Base-by-base conservation (phyloP, 1,140 invertebrate species). In the Diprion similis region DNA sequence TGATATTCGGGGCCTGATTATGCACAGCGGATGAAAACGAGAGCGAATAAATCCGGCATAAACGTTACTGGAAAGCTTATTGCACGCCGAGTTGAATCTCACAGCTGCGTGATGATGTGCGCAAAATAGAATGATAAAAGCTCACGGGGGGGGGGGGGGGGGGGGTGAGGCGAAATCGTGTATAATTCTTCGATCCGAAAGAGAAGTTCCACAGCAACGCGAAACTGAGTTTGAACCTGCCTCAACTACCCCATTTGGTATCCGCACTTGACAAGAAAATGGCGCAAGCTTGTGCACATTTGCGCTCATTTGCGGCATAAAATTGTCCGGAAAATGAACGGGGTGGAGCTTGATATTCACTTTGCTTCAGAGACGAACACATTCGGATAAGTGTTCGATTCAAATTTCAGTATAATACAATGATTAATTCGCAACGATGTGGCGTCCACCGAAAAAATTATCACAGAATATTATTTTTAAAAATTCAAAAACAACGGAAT, bases 41-140 rank as follows among this genome's bases (percentile, higher is more conserved):
- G 80, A 80, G 78, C 79, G 77, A 81, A 81, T 83, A 79, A 81
- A 81, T 75, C 78, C 72, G 72, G 76, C 76, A 71, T 78, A 83
- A 81, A 76, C 79, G 1, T 37, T 37, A 37, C 6, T 37, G 1
- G 24, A 37, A 37, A 37, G 24, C 6, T 37, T 37, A 37, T 37
- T 6, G 24, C 24, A 59, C 51, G 51, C n/a, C 9, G 51, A 17
- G 11, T 17, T 59, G 51, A 59, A 17, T 8, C n/a, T 59, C n/a
- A 59, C 51, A 59, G 24, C 1, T 37, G 2, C 6, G 24, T 6
- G n/a, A 17, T 13, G 11, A 59, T 59, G 51, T 17, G n/a, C n/a
- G 51, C 9, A 59, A 37, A 15, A 59, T 59, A 59, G 51, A 15
- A 15, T 9, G 51, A 13, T 59, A 17, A 37, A 0, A 59, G 51